Conservation (phyloP, 2,113 vertebrate species). For the Ancistrus triradiatus region DNA sequence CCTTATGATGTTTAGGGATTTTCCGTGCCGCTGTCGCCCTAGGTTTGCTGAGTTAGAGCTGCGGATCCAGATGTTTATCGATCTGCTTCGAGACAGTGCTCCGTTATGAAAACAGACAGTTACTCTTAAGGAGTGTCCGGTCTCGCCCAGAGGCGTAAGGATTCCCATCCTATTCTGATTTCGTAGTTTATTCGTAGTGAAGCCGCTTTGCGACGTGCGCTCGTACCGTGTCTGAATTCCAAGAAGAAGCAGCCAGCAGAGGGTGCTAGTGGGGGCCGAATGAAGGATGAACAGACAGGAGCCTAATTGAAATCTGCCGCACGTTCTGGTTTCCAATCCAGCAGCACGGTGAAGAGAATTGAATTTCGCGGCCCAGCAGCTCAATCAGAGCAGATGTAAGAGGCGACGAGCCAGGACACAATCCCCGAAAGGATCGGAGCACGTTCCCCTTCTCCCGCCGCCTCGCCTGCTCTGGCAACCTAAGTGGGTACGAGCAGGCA, state of each 20-base stretch:
- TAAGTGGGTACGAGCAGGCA: background rate
- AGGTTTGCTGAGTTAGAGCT: too few species aligned
- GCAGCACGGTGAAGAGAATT: slow-evolving; percentile 50
- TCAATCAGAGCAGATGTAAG: slow-evolving; percentile 55
- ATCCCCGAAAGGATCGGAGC: slow-evolving; percentile 11
- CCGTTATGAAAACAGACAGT: too few species aligned
- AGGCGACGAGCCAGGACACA: slow-evolving; percentile 9
- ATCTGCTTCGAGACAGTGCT: too few species aligned
- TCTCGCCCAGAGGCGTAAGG: too few species aligned
- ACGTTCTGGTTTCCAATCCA: slow-evolving; percentile 47
- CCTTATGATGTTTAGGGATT: too few species aligned
- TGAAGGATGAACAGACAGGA: slow-evolving; percentile 42
- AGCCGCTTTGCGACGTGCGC: too few species aligned
- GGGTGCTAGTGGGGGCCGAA: background rate
- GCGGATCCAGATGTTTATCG: too few species aligned
- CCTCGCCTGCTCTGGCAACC: background rate
- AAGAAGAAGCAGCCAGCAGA: background rate
- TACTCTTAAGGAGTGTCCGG: too few species aligned
- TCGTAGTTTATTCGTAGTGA: too few species aligned
- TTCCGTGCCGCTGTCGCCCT: too few species aligned
- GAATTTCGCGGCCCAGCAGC: slow-evolving; percentile 61
- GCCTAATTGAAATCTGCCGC: slow-evolving; percentile 62
- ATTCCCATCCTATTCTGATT: too few species aligned
- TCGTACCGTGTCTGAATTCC: too few species aligned
- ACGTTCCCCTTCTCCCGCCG: background rate